A percentile compares a stretch with the other conserved stretches of the same genome.
These are phyloP conservation scores for Lampropteryx suffumata DNA, from an alignment of 2,888 invertebrate genomes.

Conservation along the genomic window DNA sequence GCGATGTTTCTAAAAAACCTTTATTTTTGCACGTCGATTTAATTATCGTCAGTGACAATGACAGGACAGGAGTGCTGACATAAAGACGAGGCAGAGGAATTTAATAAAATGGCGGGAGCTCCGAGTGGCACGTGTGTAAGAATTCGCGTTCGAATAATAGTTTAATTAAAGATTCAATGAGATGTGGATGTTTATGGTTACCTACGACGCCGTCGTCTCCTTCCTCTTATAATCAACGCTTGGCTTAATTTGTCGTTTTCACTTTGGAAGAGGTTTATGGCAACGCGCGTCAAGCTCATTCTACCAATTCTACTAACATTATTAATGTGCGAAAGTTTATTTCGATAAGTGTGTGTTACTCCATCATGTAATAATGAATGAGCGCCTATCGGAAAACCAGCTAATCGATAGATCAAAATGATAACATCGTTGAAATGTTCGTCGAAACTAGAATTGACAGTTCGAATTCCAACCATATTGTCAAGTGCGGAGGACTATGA, in stretches of 20 bases:
- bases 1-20: too few relatives aligned
- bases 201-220: too few relatives aligned
- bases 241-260: conserved; percentile 6
- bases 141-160: conserved; percentile 16
- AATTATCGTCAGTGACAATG: conserved; percentile 19
- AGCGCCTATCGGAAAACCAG: too few relatives aligned
- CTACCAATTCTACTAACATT: neutral
- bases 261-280: conserved; percentile 2
- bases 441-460: too few relatives aligned
- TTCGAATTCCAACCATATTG: too few relatives aligned
- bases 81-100: conserved; percentile 21
- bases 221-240: neutral
- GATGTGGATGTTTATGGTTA: conserved; percentile 2
- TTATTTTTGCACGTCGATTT: conserved; percentile 7
- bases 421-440: too few relatives aligned
- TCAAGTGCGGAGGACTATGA: too few relatives aligned
- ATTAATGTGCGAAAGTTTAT: too few relatives aligned
- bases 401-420: too few relatives aligned
- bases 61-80: conserved; percentile 17
- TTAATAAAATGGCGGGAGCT: conserved; percentile 21
- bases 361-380: too few relatives aligned
- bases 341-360: too few relatives aligned
- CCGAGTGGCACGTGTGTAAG: conserved; percentile 12
- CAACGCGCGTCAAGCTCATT: neutral
- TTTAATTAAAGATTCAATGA: conserved; percentile 21